Evolutionary conservation across 1,140 invertebrate species (phyloP), one percentile per base, ranked within the genome.

Genomic region (Harpegnathos saltator): DNA sequence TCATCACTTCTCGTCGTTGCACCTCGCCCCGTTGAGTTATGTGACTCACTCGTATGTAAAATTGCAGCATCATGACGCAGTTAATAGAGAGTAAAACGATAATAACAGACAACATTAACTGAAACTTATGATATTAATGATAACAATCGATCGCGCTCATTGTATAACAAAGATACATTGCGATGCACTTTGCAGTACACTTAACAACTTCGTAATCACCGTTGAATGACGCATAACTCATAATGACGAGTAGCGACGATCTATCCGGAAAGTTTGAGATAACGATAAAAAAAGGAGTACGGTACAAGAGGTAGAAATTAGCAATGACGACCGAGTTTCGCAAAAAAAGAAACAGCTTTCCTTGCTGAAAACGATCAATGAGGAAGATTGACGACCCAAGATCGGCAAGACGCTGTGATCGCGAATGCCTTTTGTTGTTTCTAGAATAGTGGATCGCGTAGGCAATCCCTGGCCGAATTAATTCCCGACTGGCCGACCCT

Each of bases 401-500:
- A 56, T 15, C 15, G 54, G 75, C 58, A 78, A 87, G 82, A 77
- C 66, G 12, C 65, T 86, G 56, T 89, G 77, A 89, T 58, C 72
- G 77, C 44, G 72, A 69, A 88, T 81, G 78, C 75, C 75, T 89
- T 89, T 89, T 89, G 38, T 89, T 88, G 84, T 90, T 95, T 95
- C 91, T 95, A 96, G 96, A 95, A 91, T 93, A 95, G 95, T 94
- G 94, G 95, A 95, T 95, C 95, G 91, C 96, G 98, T 96, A 96
- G 98, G 95, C 97, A 96, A 91, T 99, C 98, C 88, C 95, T 99
- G 94, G 98, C 98, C 90, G 98, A 99, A 95, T 95, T 98, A 95
- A 99, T 99, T 94, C 98, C 98, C 90, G 98, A 99, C 95, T 99
- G 98, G 98, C 98, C 98, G 91, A 97, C 96, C 91, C 96, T 99